phyloP scores from a whole-genome alignment of 1,140 invertebrate genomes.

The Phthorimaea operculella region DNA sequence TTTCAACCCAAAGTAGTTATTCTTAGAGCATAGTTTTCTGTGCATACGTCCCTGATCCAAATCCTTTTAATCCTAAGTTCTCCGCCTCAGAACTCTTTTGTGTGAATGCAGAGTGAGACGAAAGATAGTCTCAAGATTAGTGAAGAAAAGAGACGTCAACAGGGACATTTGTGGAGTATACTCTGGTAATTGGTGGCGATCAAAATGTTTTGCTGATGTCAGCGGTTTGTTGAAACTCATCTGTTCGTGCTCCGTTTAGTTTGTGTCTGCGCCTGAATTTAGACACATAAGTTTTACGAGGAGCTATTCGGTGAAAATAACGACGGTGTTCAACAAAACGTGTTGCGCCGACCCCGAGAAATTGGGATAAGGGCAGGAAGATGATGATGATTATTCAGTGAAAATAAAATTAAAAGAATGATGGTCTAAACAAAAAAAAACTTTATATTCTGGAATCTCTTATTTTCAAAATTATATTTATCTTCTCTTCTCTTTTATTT shows the following conservation, averaged over 20 bases:
- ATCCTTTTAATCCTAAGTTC: slow-evolving; percentile 9
- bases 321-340: too few relatives aligned
- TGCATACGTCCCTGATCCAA: not conserved
- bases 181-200: slow-evolving; percentile 61
- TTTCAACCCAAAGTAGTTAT: not conserved
- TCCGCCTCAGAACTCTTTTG: slow-evolving; percentile 40
- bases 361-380: too few relatives aligned
- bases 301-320: too few relatives aligned
- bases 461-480: too few relatives aligned
- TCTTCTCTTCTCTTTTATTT: too few relatives aligned
- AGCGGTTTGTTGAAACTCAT: slow-evolving; percentile 49
- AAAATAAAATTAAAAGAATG: too few relatives aligned
- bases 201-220: slow-evolving; percentile 58
- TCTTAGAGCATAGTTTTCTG: not conserved
- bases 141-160: slow-evolving; percentile 25
- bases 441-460: too few relatives aligned
- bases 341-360: too few relatives aligned
- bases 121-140: slow-evolving; percentile 1
- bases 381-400: too few relatives aligned
- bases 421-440: too few relatives aligned
- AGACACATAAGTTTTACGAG: too few relatives aligned
- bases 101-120: slow-evolving; percentile 29
- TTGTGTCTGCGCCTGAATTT: not conserved
- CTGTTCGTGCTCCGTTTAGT: slow-evolving; percentile 41
- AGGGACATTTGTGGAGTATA: slow-evolving; percentile 44